These are phyloP conservation scores for Picathartes gymnocephalus DNA, from an alignment of 2,113 vertebrate genomes.

Conservation along the genomic window DNA sequence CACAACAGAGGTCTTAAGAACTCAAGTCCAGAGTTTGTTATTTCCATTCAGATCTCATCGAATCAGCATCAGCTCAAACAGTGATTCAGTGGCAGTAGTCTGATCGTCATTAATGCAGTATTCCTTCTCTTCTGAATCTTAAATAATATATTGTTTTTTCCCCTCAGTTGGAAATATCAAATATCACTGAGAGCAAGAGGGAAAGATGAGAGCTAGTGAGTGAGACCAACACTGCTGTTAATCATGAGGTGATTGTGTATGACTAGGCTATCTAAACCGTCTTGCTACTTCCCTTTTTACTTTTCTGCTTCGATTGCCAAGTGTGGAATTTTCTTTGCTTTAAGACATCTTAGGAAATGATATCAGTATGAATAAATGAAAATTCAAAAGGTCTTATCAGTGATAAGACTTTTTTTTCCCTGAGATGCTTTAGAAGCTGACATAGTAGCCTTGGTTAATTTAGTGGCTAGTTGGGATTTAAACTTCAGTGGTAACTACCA, in stretches of 20 bases:
- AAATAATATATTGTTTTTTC: not conserved
- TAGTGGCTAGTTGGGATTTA: not conserved
- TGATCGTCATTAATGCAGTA: not conserved
- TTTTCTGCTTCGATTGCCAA: not conserved
- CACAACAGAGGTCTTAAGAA: conserved; percentile 1
- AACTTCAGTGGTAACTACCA: not conserved
- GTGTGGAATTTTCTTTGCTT: not conserved
- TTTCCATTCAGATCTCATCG: not conserved
- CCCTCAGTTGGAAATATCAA: not conserved
- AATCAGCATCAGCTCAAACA: not conserved
- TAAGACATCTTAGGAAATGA: not conserved
- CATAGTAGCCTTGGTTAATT: not conserved
- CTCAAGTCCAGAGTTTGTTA: not conserved
- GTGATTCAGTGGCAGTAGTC: not conserved
- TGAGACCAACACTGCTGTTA: not conserved
- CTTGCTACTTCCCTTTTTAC: not conserved
- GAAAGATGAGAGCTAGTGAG: not conserved
- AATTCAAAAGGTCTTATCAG: not conserved
- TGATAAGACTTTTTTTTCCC: not conserved
- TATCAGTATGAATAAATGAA: not conserved
- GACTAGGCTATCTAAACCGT: not conserved
- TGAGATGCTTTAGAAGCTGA: not conserved
- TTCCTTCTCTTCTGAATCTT: not conserved
- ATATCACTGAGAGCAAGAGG: not conserved
- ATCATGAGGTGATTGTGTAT: not conserved